Evolutionary conservation across 1,140 invertebrate genomes (phyloP).

Genomic region (Zaprionus vittiger): DNA sequence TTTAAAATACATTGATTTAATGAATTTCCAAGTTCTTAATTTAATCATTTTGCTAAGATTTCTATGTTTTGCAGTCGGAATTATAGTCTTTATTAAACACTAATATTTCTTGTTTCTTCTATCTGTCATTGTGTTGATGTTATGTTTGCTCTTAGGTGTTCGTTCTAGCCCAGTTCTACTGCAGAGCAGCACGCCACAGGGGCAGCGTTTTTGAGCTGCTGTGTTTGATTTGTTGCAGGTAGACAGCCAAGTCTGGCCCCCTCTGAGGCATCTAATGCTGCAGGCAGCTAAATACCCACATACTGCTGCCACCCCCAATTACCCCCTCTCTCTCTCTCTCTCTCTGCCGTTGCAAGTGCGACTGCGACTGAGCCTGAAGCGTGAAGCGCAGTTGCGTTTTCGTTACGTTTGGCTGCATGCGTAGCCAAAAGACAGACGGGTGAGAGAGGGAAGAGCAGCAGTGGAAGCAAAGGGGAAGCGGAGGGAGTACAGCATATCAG

Average conservation of each 20-base stretch:
- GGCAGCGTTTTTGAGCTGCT: constrained; percentile 11
- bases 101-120: too few species aligned
- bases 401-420: constrained; percentile 77
- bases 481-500: constrained; percentile 16
- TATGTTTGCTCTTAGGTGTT: not conserved
- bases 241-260: not conserved
- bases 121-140: not conserved
- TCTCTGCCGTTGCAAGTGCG: not conserved
- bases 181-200: constrained; percentile 6
- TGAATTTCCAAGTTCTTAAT: too few species aligned
- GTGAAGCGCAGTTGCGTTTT: constrained; percentile 82
- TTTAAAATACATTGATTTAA: too few species aligned
- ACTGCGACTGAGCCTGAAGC: constrained; percentile 53
- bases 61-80: too few species aligned
- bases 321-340: not conserved
- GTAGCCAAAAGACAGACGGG: constrained; percentile 42
- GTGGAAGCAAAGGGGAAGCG: not conserved
- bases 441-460: constrained; percentile 11
- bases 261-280: constrained; percentile 18
- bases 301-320: constrained; percentile 1
- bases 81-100: too few species aligned
- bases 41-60: too few species aligned
- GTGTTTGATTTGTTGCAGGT: constrained; percentile 58
- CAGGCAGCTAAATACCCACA: constrained; percentile 18
- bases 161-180: constrained; percentile 19